Evolutionary conservation across 2,888 invertebrate species (phyloP).

Genomic region (Drosophila melanosoma): DNA sequence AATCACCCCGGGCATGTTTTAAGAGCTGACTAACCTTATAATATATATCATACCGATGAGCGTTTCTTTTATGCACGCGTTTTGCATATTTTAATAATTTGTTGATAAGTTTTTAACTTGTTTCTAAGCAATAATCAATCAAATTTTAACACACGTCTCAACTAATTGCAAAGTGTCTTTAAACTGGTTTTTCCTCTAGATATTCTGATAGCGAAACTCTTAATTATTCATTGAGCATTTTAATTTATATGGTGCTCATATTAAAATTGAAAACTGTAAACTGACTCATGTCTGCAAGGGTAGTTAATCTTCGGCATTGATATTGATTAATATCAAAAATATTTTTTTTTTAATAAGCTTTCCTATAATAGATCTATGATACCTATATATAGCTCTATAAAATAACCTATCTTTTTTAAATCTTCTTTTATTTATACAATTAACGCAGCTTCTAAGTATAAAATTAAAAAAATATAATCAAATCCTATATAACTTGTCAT

Average conservation of each 20-base stretch:
- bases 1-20: conserved; percentile 28
- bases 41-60: conserved; percentile 4
- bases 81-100: neutral
- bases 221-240: neutral
- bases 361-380: neutral
- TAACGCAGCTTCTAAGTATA: neutral
- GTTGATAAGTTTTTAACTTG: neutral
- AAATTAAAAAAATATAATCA: neutral
- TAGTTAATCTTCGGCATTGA: neutral
- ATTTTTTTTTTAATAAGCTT: neutral
- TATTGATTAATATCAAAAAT: neutral
- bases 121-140: neutral
- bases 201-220: neutral
- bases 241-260: neutral
- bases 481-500: neutral
- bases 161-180: neutral
- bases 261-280: neutral
- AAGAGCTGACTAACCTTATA: conserved; percentile 31
- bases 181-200: neutral
- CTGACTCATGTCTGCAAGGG: neutral
- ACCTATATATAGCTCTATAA: neutral
- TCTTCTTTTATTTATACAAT: neutral
- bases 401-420: neutral
- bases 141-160: neutral
- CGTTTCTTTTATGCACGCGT: neutral